Evolutionary conservation across 2,797 vertebrate genomes (phyloP).

Genomic region (Delichon dasypus): DNA sequence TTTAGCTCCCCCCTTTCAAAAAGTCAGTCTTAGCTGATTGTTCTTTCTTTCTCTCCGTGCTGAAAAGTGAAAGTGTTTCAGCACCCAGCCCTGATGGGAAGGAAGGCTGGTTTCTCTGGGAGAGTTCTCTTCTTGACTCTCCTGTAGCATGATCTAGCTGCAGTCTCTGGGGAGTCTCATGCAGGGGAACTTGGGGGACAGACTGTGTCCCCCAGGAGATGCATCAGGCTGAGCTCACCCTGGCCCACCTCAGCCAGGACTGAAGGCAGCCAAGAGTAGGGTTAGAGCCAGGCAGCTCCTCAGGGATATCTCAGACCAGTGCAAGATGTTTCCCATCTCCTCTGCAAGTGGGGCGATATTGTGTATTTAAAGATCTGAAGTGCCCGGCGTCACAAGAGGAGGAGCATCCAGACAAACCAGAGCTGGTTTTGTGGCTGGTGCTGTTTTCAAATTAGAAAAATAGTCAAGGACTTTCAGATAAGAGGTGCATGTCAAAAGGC

Average conservation of each 20-base stretch:
- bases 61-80: background rate
- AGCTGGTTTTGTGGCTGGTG: background rate
- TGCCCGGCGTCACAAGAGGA: background rate
- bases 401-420: background rate
- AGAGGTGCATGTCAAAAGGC: conserved; percentile 31
- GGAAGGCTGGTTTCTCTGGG: background rate
- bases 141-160: background rate
- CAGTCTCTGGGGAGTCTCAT: background rate
- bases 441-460: conserved; percentile 43
- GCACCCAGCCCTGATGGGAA: background rate
- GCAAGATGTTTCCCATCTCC: background rate
- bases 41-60: background rate
- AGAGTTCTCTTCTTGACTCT: background rate
- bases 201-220: background rate
- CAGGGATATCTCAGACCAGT: background rate
- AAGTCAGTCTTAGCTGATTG: background rate
- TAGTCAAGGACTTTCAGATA: background rate
- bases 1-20: background rate
- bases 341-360: background rate
- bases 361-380: background rate
- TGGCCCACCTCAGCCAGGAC: background rate
- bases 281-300: background rate
- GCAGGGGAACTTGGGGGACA: background rate
- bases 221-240: background rate
- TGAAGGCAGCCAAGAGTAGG: background rate